phyloP scores from a whole-genome alignment of 2,888 invertebrate species.

The Gnatocerus cornutus region DNA sequence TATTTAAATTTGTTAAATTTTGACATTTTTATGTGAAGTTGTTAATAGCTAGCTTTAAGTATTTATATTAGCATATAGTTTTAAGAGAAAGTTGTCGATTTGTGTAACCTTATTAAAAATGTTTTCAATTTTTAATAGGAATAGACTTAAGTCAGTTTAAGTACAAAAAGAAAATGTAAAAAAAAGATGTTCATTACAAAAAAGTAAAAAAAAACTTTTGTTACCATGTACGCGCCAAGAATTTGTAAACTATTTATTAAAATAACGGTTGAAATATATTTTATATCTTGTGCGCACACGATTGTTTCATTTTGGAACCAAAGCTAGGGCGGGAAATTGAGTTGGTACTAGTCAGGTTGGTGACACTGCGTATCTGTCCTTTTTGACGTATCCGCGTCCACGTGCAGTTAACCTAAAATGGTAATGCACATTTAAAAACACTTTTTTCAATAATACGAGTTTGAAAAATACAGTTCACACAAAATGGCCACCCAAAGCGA shows the following conservation, averaged over 20 bases:
- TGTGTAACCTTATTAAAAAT: slow-evolving; percentile 67
- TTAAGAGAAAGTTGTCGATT: slow-evolving; percentile 65
- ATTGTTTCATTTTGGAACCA: slow-evolving; percentile 56
- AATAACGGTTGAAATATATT: slow-evolving; percentile 67
- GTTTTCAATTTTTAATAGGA: slow-evolving; percentile 66
- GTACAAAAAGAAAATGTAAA: slow-evolving; percentile 68
- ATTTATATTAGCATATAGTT: slow-evolving; percentile 68
- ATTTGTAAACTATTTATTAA: slow-evolving; percentile 64
- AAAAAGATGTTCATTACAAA: slow-evolving; percentile 64
- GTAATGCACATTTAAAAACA: not conserved
- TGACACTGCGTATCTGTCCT: slow-evolving; percentile 15
- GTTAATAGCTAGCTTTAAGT: slow-evolving; percentile 65
- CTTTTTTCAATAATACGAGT: not conserved
- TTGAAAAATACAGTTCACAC: too few species aligned
- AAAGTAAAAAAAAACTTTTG: slow-evolving; percentile 60
- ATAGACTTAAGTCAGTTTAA: slow-evolving; percentile 68
- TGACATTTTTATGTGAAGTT: slow-evolving; percentile 58
- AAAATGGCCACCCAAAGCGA: slow-evolving; percentile 64
- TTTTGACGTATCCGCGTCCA: slow-evolving; percentile 16
- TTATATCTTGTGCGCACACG: slow-evolving; percentile 66
- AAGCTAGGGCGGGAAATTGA: not conserved
- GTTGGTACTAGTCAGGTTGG: slow-evolving; percentile 13
- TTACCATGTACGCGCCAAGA: slow-evolving; percentile 65
- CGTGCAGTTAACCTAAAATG: slow-evolving; percentile 34
- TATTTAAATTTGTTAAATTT: slow-evolving; percentile 47